Percentiles rank a stretch among this genome's conserved stretches.
Evolutionary conservation across 2,888 invertebrate genomes (phyloP).

Genomic region (Lordiphosa fenestrarum): DNA sequence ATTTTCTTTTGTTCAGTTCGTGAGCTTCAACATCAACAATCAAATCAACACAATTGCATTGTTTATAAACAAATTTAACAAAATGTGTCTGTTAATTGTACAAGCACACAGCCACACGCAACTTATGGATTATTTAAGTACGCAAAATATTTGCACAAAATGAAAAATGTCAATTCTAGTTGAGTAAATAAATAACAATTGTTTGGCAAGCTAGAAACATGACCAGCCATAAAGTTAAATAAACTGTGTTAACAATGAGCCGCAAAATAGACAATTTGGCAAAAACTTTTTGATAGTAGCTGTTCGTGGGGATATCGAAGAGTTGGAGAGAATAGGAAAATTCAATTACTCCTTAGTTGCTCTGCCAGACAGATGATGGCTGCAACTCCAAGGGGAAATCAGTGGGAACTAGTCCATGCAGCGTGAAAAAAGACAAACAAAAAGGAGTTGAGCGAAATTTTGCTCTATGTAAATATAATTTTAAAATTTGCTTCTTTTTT

Average conservation of each 20-base stretch:
- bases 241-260: slow-evolving; percentile 32
- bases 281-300: slow-evolving; percentile 14
- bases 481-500: no score
- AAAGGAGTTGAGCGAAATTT: no score
- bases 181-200: slow-evolving; percentile 43
- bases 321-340: not conserved
- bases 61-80: slow-evolving; percentile 13
- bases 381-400: no score
- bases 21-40: not conserved
- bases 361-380: not conserved
- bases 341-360: slow-evolving; percentile 29
- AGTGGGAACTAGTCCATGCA: not conserved
- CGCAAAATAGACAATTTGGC: slow-evolving; percentile 21
- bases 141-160: slow-evolving; percentile 27
- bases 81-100: slow-evolving; percentile 45
- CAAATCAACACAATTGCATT: slow-evolving; percentile 2
- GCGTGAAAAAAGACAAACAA: not conserved
- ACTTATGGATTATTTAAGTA: slow-evolving; percentile 9
- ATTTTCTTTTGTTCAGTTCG: slow-evolving; percentile 9
- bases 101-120: slow-evolving; percentile 26
- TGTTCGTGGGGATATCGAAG: no score
- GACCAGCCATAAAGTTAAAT: slow-evolving; percentile 34
- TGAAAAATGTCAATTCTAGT: slow-evolving; percentile 46
- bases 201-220: slow-evolving; percentile 18
- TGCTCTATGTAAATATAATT: no score